Evolutionary conservation across 2,113 vertebrate species (phyloP), one percentile per base, ranked within the genome.

Genomic region (Electrona antarctica): DNA sequence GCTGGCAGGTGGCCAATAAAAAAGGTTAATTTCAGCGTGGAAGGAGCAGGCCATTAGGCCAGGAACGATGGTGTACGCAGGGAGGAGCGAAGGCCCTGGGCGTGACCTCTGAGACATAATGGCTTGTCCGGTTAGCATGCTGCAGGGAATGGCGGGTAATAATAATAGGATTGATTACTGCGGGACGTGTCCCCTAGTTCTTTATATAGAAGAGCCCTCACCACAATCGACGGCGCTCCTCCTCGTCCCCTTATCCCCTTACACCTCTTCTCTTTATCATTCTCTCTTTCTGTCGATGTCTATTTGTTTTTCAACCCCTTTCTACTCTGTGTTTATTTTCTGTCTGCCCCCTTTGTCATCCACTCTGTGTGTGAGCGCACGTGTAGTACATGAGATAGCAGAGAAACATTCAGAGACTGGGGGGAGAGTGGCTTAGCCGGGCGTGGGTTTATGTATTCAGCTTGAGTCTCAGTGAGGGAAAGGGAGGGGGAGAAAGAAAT

Each of bases 11-110:
- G 87, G 86, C 85, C 82, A 88, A 88, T 92, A 82, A 90, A 91
- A 21, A 88, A 90, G 88, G 91, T 93, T 92, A 93, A 92, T 91
- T 89, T 87, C 79, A 33, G 83, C 63, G 61, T 84, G 73, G 87
- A 82, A 80, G 66, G 85, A 82, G 73, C 84, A 86, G 83, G 80
- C 87, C 84, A 88, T 90, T 89, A 86, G 81, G 74, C 78, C 70
- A 8, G 72, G 78, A 73, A 73, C 15, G 72, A 60, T 29, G 64
- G 82, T 8, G 76, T 56, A 63, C 70, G 6, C 9, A 29, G 14
- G 48, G 29, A 4, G 14, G 41, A n/a, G 51, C 6, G 9, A 68
- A 52, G 33, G 33, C 58, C 21, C 72, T 69, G 80, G 82, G 80
- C 56, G 78, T 79, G 87, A 91, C 85, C 84, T 76, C 85, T 73